Base-by-base conservation (phyloP, 2,888 invertebrate species). In the Philhelius pedissequus region DNA sequence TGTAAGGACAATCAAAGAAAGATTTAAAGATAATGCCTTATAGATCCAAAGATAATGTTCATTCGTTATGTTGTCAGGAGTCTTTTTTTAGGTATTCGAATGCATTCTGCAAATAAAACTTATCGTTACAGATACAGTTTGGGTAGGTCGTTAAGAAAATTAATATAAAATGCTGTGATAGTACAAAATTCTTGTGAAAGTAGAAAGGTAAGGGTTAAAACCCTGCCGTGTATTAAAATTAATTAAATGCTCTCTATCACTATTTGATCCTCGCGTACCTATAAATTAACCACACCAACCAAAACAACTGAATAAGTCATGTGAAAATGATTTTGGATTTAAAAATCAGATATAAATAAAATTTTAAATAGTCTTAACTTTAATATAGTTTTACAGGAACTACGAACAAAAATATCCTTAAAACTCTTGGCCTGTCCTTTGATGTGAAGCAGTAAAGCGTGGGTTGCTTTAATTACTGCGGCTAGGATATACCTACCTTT, bases 251-350 rank as follows among this genome's bases (percentile, higher is more conserved):
- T 58, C 52, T 76, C 58, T 64, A 66, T 66, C 35, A 58, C 64
- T 60, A 54, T 70, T 81, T 76, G 54, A 35, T n/a, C 11, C 58
- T 71, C 71, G 70, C n/a, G n/a, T n/a, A n/a, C n/a, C n/a, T 71
- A 27, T 76, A 56, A 81, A 75, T 52, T 70, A 38, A 70, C 50
- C 70, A 22, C 27, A 60, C 70, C 43, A 40, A 35, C 35, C 18
- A 76, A 76, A 58, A 35, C 35, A 64, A 43, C 15, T 25, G 35
- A 66, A 81, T 81, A 76, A 76, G 76, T 81, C 76, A 76, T 71
- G 40, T 40, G 69, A 13, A 50, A 62, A 30, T 22, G 15, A 62
- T 20, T 68, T 58, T 52, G 15, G n/a, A 20, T 9, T n/a, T n/a
- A n/a, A n/a, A n/a, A n/a, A n/a, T n/a, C n/a, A n/a, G n/a, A n/a